Evolutionary conservation across 2,113 vertebrate genomes (phyloP).

Genomic region (Dasyprocta punctata): DNA sequence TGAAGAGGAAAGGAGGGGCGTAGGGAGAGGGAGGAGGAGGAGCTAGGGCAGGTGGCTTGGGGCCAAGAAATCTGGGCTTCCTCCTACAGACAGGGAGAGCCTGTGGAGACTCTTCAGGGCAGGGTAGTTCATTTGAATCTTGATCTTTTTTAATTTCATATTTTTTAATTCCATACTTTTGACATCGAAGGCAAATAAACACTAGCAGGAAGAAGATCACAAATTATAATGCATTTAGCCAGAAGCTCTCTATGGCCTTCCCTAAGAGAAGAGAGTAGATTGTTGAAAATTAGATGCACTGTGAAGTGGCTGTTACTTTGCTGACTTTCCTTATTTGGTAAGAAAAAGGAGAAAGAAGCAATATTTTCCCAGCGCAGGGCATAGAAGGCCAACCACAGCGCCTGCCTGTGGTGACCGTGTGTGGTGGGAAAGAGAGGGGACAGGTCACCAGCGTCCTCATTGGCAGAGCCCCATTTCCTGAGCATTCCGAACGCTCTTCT

Average conservation of each 20-base stretch:
- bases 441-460: not conserved
- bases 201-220: not conserved
- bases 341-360: not conserved
- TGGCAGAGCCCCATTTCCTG: not conserved
- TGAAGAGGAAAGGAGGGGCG: not conserved
- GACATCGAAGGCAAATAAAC: not conserved
- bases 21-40: not conserved
- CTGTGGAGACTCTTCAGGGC: not conserved
- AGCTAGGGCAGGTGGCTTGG: not conserved
- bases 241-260: not conserved
- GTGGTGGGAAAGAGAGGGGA: not conserved
- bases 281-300: not conserved
- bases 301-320: not conserved
- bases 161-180: not conserved
- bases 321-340: not conserved
- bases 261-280: not conserved
- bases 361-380: not conserved
- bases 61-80: not conserved
- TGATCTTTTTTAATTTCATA: not conserved
- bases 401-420: not conserved
- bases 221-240: constrained; percentile 4
- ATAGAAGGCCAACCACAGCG: fast-evolving
- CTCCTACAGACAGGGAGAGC: not conserved
- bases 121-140: not conserved
- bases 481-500: not conserved